Evolutionary conservation across 2,888 invertebrate genomes (phyloP).

Genomic region (Hydropsyche betteni): DNA sequence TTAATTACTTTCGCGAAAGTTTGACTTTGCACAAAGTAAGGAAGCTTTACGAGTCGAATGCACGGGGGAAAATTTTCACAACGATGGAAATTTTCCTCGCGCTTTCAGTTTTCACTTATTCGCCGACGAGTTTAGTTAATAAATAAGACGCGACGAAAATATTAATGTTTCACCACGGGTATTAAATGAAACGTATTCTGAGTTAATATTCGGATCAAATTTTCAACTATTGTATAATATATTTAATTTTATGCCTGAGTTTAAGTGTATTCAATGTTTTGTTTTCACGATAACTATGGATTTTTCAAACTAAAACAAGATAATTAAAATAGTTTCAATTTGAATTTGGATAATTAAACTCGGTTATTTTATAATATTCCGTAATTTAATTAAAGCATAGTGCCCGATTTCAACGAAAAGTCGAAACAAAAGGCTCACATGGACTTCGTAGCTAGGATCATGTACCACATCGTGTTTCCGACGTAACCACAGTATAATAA

Average conservation of each 20-base stretch:
- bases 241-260: too few relatives aligned
- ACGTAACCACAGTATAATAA: too few relatives aligned
- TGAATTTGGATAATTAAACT: background rate
- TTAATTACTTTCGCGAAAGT: conserved; percentile 37
- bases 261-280: too few relatives aligned
- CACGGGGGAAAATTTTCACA: conserved; percentile 20
- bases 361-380: too few relatives aligned
- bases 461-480: too few relatives aligned
- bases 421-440: too few relatives aligned
- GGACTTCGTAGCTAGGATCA: too few relatives aligned
- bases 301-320: background rate
- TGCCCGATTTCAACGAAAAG: too few relatives aligned
- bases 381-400: too few relatives aligned
- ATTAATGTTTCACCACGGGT: background rate
- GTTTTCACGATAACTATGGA: background rate
- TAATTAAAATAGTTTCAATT: background rate
- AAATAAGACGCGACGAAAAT: conserved; percentile 17
- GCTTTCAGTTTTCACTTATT: conserved; percentile 17
- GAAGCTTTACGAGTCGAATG: conserved; percentile 23
- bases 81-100: background rate
- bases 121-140: conserved; percentile 10
- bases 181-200: background rate
- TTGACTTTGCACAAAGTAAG: conserved; percentile 17
- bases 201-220: too few relatives aligned
- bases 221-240: too few relatives aligned